phyloP scores from a whole-genome alignment of 2,113 vertebrate genomes.

The Polyodon spathula region DNA sequence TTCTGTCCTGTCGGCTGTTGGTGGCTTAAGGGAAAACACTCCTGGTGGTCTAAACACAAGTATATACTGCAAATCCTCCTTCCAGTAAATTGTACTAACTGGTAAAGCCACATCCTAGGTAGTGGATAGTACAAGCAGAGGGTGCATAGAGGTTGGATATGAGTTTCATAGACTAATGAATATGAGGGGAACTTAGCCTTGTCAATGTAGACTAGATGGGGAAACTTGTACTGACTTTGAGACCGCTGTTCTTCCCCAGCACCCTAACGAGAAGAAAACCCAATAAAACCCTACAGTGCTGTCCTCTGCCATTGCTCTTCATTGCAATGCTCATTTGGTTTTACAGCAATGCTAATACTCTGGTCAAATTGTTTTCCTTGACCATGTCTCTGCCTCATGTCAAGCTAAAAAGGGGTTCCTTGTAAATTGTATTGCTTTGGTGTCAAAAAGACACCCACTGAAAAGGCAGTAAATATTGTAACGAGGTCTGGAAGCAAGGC shows the following conservation, averaged over 20 bases:
- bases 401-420: constrained; percentile 58
- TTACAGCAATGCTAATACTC: constrained; percentile 54
- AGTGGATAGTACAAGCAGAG: too few relatives aligned
- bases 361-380: constrained; percentile 45
- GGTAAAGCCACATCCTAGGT: too few relatives aligned
- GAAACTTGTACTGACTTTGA: too few relatives aligned
- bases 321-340: constrained; percentile 42
- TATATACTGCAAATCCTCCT: constrained; percentile 27
- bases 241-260: too few relatives aligned
- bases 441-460: constrained; percentile 89
- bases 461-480: constrained; percentile 89
- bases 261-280: too few relatives aligned
- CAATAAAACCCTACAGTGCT: constrained; percentile 16
- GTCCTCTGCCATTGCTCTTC: constrained; percentile 33
- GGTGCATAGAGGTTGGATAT: too few relatives aligned
- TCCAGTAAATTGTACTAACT: not conserved
- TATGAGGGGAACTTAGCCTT: too few relatives aligned
- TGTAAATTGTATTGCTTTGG: constrained; percentile 83
- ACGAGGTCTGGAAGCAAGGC: constrained; percentile 80
- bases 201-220: too few relatives aligned
- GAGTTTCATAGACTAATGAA: too few relatives aligned
- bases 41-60: constrained; percentile 58
- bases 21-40: constrained; percentile 28
- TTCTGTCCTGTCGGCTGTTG: constrained; percentile 12
- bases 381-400: constrained; percentile 62